phyloP scores from a whole-genome alignment of 64 coral and sea anemone genomes.

The Pocillopora verrucosa region DNA sequence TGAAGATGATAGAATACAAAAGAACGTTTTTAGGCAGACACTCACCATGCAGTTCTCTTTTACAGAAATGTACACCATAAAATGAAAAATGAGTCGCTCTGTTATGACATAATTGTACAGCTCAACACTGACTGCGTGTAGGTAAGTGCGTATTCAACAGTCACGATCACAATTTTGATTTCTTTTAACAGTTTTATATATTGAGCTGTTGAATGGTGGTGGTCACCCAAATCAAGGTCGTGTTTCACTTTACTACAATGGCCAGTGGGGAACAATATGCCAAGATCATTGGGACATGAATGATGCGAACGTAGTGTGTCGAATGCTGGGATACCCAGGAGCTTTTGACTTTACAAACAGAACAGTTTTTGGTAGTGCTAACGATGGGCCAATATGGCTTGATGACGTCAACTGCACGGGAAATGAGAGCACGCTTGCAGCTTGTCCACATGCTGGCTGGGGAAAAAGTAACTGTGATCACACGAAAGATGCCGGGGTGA shows the following conservation, averaged over 20 bases:
- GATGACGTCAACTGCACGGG: constrained; percentile 18
- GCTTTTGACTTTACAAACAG: not conserved
- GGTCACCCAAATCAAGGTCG: constrained; percentile 20
- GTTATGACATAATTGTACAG: not conserved
- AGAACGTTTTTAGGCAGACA: not conserved
- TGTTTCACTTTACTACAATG: constrained; percentile 26
- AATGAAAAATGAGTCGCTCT: not conserved
- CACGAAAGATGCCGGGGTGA: constrained; percentile 18
- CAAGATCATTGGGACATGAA: constrained; percentile 5
- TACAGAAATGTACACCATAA: not conserved
- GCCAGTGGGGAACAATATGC: constrained; percentile 24
- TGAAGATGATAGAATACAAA: too few species aligned
- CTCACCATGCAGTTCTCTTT: not conserved
- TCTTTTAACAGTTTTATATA: not conserved
- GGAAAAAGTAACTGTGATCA: constrained; percentile 23
- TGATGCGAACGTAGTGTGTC: constrained; percentile 22
- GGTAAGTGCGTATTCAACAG: not conserved
- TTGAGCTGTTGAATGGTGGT: not conserved
- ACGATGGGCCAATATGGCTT: constrained; percentile 8
- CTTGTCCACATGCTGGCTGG: constrained; percentile 15
- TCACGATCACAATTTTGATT: not conserved
- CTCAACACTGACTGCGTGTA: not conserved
- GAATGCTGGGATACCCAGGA: constrained; percentile 18
- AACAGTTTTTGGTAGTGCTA: not conserved
- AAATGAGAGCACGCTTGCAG: not conserved